Conservation (phyloP, 53 echinoderm and acorn worm genomes). For the Luidia sarsii region DNA sequence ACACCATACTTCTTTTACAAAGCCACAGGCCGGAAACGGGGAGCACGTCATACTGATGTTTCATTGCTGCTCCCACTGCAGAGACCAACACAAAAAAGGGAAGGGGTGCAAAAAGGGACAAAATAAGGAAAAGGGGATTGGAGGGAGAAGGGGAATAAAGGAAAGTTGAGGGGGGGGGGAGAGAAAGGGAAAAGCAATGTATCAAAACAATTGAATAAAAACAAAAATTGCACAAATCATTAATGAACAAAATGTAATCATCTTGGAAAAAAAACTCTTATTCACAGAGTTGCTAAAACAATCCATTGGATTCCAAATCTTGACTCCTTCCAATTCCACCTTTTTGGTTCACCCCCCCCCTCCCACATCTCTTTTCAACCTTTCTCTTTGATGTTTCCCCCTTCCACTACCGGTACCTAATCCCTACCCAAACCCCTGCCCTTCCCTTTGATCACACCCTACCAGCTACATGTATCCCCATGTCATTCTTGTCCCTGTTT, state of each 20-base stretch:
- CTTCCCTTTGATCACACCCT: too few species aligned
- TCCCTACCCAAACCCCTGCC: too few species aligned
- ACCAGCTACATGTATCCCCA: too few species aligned
- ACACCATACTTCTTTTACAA: constrained; percentile 44
- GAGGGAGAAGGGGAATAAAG: constrained; percentile 15
- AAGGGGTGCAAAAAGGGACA: not conserved
- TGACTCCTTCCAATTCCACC: too few species aligned
- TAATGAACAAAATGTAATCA: not conserved
- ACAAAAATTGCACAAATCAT: not conserved
- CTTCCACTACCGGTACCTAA: too few species aligned
- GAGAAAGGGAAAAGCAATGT: constrained; percentile 24
- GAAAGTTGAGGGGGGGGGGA: not conserved
- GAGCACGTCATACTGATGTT: constrained; percentile 84
- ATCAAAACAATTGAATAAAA: constrained; percentile 15
- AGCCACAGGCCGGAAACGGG: constrained; percentile 12
- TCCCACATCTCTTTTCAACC: too few species aligned
- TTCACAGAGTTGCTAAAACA: too few species aligned
- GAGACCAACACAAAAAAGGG: constrained; percentile 12
- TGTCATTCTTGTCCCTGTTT: too few species aligned
- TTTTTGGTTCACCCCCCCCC: too few species aligned
- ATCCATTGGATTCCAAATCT: too few species aligned
- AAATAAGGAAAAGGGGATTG: not conserved
- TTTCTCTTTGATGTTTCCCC: too few species aligned
- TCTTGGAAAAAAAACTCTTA: too few species aligned
- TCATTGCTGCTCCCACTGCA: constrained; percentile 84